Conservation (phyloP, 2,797 vertebrate species). For the Simalia tracyae region DNA sequence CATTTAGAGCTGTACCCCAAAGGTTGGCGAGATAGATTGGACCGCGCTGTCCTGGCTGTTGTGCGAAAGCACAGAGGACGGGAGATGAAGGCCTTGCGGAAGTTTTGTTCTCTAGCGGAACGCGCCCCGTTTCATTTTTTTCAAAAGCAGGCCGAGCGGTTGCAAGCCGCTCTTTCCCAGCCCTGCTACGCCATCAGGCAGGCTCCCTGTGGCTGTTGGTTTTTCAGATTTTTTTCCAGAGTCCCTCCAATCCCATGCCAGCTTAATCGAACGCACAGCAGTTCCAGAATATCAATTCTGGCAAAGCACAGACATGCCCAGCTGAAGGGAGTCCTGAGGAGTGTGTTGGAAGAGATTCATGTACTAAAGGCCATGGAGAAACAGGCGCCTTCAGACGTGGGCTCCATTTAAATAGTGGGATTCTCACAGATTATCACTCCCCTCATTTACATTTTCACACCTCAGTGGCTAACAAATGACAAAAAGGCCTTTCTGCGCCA, state of each 20-base stretch:
- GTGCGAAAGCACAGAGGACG: neutral
- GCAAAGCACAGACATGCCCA: conserved; percentile 53
- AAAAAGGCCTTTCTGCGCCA: conserved; percentile 83
- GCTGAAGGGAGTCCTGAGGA: conserved; percentile 85
- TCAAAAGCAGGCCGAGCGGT: conserved; percentile 10
- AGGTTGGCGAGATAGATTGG: neutral
- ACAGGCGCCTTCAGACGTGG: conserved; percentile 86
- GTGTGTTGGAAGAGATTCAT: conserved; percentile 83
- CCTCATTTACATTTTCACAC: conserved; percentile 99
- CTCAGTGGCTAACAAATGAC: conserved; percentile 94
- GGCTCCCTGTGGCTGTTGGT: conserved; percentile 27
- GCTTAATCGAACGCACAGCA: conserved; percentile 69
- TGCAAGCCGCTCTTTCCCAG: conserved; percentile 30
- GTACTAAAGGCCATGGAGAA: conserved; percentile 83
- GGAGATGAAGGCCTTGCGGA: neutral
- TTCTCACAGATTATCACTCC: conserved; percentile 89
- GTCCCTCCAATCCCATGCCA: conserved; percentile 54
- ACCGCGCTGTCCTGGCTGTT: neutral
- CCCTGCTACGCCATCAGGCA: conserved; percentile 50
- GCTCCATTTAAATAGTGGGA: conserved; percentile 87
- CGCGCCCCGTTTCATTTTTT: conserved; percentile 48
- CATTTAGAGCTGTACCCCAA: neutral
- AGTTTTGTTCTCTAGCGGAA: conserved; percentile 32
- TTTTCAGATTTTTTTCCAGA: conserved; percentile 65
- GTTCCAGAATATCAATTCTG: conserved; percentile 63